These are phyloP conservation scores for Pseudochaenichthys georgianus DNA, from an alignment of 2,797 vertebrate genomes.

Conservation along the genomic window DNA sequence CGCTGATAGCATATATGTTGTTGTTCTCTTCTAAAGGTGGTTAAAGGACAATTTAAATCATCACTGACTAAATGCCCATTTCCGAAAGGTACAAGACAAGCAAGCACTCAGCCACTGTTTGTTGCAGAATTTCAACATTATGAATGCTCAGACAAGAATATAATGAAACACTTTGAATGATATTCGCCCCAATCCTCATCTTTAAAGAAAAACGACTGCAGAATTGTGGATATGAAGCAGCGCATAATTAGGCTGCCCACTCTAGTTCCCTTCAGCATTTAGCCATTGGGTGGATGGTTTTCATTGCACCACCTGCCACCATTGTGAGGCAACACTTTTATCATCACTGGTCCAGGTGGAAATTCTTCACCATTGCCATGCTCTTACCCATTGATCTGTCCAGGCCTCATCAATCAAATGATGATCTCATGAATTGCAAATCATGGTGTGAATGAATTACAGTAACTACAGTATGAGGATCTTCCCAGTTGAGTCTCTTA, in stretches of 20 bases:
- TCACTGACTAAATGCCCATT: background rate
- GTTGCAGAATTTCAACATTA: background rate
- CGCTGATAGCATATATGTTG: background rate
- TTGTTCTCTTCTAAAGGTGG: background rate
- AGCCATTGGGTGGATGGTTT: background rate
- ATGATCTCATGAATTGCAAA: constrained; percentile 32
- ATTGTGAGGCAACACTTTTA: background rate
- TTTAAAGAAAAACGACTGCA: background rate
- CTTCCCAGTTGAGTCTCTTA: background rate
- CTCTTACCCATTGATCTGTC: constrained; percentile 21
- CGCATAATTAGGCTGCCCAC: background rate
- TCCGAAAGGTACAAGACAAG: background rate
- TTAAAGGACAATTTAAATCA: constrained; percentile 1
- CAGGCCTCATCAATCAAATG: constrained; percentile 31
- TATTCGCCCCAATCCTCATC: background rate
- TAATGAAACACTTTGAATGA: background rate
- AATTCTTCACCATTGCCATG: background rate
- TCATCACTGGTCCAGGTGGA: constrained; percentile 14
- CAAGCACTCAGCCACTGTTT: background rate
- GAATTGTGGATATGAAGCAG: background rate
- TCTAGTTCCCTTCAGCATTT: background rate
- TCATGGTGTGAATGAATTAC: constrained; percentile 12
- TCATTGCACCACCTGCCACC: background rate
- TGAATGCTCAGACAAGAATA: background rate
- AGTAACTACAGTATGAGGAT: background rate